A percentile compares a stretch with the other conserved stretches of the same genome.
Conservation (phyloP, 2,888 invertebrate genomes). For the Gonocerus acuteangulatus region DNA sequence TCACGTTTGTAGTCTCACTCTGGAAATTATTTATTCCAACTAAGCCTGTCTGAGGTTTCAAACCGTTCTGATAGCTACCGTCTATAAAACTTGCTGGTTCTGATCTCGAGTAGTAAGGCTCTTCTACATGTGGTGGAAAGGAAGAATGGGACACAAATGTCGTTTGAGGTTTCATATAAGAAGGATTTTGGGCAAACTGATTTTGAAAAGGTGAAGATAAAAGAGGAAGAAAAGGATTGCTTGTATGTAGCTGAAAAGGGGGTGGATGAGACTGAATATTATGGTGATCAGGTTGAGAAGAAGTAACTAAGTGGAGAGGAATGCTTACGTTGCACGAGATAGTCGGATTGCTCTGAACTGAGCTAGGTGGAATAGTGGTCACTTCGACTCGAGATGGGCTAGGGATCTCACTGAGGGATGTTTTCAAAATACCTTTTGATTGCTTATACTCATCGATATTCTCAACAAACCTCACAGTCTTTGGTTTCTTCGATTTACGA, state of each 20-base stretch:
- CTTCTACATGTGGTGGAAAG: too few species aligned
- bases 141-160: too few species aligned
- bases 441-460: not conserved
- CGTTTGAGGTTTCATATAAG: too few species aligned
- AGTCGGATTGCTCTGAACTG: conserved; percentile 21
- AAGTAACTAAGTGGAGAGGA: conserved; percentile 27
- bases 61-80: too few species aligned
- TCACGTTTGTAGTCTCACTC: not conserved
- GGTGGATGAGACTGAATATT: not conserved
- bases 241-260: not conserved
- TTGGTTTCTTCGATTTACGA: not conserved
- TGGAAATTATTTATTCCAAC: not conserved
- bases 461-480: conserved; percentile 13
- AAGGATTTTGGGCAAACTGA: not conserved
- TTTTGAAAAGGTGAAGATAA: not conserved
- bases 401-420: conserved; percentile 30
- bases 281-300: not conserved
- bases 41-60: too few species aligned
- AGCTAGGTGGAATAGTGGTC: conserved; percentile 26
- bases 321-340: conserved; percentile 34
- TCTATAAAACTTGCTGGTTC: too few species aligned
- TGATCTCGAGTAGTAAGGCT: too few species aligned
- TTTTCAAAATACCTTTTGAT: conserved; percentile 27
- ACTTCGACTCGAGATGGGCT: conserved; percentile 32
- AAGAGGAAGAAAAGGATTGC: conserved; percentile 14